Conservation (phyloP, 2,888 invertebrate species). For the Hartigia nigra region DNA sequence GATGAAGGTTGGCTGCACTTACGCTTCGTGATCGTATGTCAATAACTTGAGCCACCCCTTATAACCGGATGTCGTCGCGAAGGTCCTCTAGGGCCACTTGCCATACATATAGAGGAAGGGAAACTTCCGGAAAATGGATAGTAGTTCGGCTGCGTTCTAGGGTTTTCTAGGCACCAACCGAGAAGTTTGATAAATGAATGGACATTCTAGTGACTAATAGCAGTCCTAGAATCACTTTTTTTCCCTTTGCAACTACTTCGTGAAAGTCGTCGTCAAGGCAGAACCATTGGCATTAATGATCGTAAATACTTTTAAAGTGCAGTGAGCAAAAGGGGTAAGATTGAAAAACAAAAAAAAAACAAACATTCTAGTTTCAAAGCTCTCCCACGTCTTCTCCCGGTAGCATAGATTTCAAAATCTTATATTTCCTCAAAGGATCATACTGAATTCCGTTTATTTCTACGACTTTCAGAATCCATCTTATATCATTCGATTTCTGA, state of each 20-base stretch:
- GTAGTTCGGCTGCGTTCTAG: neutral
- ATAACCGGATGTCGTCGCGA: neutral
- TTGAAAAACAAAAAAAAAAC: neutral
- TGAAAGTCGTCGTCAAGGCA: neutral
- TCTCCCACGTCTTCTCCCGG: neutral
- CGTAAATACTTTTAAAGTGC: neutral
- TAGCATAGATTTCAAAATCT: neutral
- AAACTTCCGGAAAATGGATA: neutral
- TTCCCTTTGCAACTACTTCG: neutral
- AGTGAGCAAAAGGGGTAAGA: neutral
- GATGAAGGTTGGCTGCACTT: neutral
- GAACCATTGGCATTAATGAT: neutral
- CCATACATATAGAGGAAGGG: neutral
- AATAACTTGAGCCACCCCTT: neutral
- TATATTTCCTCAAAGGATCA: neutral
- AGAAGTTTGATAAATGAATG: neutral
- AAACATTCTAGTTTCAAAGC: neutral
- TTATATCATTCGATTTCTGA: no score
- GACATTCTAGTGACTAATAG: neutral
- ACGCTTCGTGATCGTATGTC: neutral
- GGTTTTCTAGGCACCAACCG: neutral
- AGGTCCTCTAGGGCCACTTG: neutral
- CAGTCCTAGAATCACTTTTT: neutral
- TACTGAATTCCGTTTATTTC: no score
- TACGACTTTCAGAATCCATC: no score